Conservation (phyloP, 2,113 vertebrate species). For the Chaetorhynchus papuensis region DNA sequence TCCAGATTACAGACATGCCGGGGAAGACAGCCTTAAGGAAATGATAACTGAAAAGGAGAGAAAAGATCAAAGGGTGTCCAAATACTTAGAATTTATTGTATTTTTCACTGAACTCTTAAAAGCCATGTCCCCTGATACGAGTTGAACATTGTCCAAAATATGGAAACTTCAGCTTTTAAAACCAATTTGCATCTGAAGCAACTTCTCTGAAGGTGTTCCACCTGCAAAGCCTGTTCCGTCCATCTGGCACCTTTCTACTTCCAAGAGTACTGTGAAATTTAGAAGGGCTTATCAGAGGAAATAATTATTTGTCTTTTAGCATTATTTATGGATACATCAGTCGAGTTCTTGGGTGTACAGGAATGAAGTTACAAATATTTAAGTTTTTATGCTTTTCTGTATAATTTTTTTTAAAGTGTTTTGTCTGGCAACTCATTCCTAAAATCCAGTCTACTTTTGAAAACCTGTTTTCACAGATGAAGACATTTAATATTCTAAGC, state of each 20-base stretch:
- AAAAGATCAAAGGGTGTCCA: neutral
- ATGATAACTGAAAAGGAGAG: neutral
- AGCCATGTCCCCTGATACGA: neutral
- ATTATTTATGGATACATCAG: neutral
- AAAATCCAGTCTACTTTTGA: neutral
- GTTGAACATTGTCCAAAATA: neutral
- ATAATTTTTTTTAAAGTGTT: neutral
- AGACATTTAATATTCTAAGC: neutral
- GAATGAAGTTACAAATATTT: neutral
- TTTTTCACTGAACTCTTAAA: neutral
- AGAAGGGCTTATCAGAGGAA: neutral
- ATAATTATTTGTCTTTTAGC: neutral
- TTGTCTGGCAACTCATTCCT: neutral
- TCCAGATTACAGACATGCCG: neutral
- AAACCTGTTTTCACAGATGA: neutral
- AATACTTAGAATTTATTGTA: neutral
- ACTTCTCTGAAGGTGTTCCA: neutral
- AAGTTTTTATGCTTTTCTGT: neutral
- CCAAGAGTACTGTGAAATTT: neutral
- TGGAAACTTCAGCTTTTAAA: neutral
- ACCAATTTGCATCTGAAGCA: neutral
- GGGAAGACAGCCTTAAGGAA: neutral
- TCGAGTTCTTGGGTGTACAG: neutral
- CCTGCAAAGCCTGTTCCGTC: neutral
- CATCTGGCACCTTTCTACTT: neutral